Conservation (phyloP, 1,140 invertebrate genomes). For the Drosophila littoralis region DNA sequence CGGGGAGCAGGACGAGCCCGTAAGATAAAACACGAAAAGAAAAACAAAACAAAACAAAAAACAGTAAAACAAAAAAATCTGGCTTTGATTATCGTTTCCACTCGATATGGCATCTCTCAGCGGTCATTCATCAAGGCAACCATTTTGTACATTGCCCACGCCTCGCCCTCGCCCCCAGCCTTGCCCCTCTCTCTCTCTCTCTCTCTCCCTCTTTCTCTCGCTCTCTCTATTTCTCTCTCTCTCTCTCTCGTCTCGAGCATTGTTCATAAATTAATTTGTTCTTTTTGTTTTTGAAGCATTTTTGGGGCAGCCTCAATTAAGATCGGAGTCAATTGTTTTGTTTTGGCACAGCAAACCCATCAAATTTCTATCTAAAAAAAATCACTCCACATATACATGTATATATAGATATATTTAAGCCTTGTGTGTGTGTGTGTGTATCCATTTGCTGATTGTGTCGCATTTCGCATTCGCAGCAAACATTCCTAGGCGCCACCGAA, state of each 20-base stretch:
- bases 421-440: constrained; percentile 3
- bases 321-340: constrained; percentile 63
- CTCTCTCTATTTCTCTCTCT: constrained; percentile 15
- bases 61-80: constrained; percentile 14
- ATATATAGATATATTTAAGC: background rate
- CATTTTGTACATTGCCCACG: constrained; percentile 65
- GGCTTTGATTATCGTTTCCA: constrained; percentile 40
- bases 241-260: constrained; percentile 18
- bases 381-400: constrained; percentile 15
- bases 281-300: constrained; percentile 32
- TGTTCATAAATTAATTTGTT: constrained; percentile 69
- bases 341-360: constrained; percentile 52
- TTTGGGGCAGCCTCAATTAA: constrained; percentile 39
- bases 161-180: constrained; percentile 7
- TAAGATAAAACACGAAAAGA: constrained; percentile 50
- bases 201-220: constrained; percentile 12
- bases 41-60: constrained; percentile 9
- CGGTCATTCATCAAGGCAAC: constrained; percentile 60
- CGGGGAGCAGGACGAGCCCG: constrained; percentile 51
- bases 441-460: constrained; percentile 20
- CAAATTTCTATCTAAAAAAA: constrained; percentile 43
- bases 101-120: constrained; percentile 43
- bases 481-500: constrained; percentile 82
- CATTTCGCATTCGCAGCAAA: constrained; percentile 47
- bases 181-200: constrained; percentile 6